Conservation (phyloP, 2,888 invertebrate species). For the Cacoxenus indagator region DNA sequence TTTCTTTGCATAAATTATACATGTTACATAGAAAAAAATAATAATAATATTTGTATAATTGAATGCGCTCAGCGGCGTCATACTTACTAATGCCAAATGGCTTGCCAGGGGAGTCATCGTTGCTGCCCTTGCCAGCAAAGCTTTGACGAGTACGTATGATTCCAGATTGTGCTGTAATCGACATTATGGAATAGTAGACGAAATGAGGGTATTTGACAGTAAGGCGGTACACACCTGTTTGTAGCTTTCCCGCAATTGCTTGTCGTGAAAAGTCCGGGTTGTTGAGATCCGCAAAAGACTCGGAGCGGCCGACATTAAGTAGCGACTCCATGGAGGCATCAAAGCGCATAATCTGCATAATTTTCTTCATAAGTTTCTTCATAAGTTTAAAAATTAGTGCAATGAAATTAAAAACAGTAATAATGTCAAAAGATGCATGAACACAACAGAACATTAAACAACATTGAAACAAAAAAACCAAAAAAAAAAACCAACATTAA, state of each 20-base stretch:
- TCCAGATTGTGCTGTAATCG: conserved; percentile 51
- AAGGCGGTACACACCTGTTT: conserved; percentile 46
- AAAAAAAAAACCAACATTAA: conserved; percentile 47
- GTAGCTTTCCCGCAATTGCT: conserved; percentile 42
- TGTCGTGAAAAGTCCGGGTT: conserved; percentile 73
- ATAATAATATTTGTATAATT: conserved; percentile 26
- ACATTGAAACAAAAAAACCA: conserved; percentile 37
- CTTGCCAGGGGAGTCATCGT: conserved; percentile 76
- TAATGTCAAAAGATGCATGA: conserved; percentile 30
- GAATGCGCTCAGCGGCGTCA: conserved; percentile 5
- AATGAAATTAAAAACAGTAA: conserved; percentile 28
- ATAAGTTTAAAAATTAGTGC: conserved; percentile 46
- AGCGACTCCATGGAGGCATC: conserved; percentile 85
- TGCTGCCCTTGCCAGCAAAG: conserved; percentile 74
- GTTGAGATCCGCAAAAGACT: conserved; percentile 86
- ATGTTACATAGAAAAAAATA: conserved; percentile 36
- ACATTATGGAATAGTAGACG: neutral
- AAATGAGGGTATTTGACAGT: neutral
- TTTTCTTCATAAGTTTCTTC: conserved; percentile 60
- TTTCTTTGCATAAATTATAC: neutral
- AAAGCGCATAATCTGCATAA: conserved; percentile 81
- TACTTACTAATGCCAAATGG: conserved; percentile 85
- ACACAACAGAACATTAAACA: conserved; percentile 51
- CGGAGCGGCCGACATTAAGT: conserved; percentile 81
- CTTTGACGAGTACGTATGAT: conserved; percentile 72